Base-by-base conservation (phyloP, 2,797 vertebrate genomes). In the Clarias laeviceps region DNA sequence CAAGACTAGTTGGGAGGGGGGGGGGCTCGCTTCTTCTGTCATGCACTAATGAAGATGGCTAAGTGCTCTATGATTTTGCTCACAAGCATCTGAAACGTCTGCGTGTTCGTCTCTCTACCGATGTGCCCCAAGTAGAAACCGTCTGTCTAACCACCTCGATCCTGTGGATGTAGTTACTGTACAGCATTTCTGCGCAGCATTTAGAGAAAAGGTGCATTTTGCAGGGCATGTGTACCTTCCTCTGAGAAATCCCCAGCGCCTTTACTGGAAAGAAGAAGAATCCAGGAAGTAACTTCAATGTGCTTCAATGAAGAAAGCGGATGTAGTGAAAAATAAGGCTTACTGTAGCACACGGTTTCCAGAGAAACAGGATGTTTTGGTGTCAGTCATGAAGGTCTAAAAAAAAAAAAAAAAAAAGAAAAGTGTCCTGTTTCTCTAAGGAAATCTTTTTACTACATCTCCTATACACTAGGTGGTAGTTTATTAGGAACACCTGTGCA, bases 41-140 rank as follows among this genome's bases (percentile, higher is more conserved):
- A 37, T 80, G 61, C 76, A 56, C 85, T 78, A 80, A 57, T 83
- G 18, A 73, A 72, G 45, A 74, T 40, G 27, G 74, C 61, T 73
- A 81, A 54, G 20, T 45, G 84, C 74, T 62, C 45, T 56, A 9
- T 83, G 83, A 78, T 87, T 57, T 61, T 80, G 74, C 82, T 85
- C 65, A 61, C 65, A 29, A 84, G 76, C 83, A 70, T 89, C 85
- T 76, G 69, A 68, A 80, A 65, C 59, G 59, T 65, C 76, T 72
- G 37, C 57, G 66, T 69, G 80, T 87, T 70, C 82, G 50, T 80
- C 80, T 76, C 80, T 76, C 85, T 56, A 84, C 87, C 88, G 83
- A 61, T 32, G 62, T 70, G 59, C 76, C 70, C 72, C 22, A 11
- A 84, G 78, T 59, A 77, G 61, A 85, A 76, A 81, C 70, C 82